phyloP scores from a whole-genome alignment of 2,797 vertebrate genomes.

The Setipinna tenuifilis region DNA sequence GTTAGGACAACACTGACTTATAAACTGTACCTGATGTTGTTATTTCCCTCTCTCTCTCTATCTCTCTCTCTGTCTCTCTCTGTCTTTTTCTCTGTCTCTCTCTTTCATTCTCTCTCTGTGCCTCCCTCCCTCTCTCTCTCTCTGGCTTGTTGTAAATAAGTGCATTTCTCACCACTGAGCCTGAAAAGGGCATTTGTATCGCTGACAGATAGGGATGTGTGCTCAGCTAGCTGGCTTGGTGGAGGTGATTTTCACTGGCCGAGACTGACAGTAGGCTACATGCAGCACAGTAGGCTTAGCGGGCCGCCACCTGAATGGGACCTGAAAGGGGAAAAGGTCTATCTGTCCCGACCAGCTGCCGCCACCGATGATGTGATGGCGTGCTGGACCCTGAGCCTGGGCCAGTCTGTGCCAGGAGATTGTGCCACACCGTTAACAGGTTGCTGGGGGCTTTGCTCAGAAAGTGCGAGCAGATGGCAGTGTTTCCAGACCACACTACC shows the following conservation, averaged over 20 bases:
- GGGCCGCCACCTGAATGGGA: slow-evolving; percentile 7
- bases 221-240: background rate
- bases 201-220: slow-evolving; percentile 16
- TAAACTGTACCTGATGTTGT: slow-evolving; percentile 17
- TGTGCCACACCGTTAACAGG: slow-evolving; percentile 56
- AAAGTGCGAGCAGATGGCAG: slow-evolving; percentile 47
- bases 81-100: background rate
- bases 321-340: slow-evolving; percentile 28
- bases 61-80: background rate
- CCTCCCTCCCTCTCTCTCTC: background rate
- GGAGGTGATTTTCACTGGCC: background rate
- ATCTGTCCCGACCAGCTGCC: slow-evolving; percentile 27
- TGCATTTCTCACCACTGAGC: background rate
- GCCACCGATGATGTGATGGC: slow-evolving; percentile 24
- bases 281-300: no score
- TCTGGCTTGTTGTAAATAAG: background rate
- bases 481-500: slow-evolving; percentile 41
- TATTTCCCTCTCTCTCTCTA: background rate
- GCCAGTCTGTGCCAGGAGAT: slow-evolving; percentile 40
- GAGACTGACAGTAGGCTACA: background rate
- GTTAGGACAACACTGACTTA: slow-evolving; percentile 26
- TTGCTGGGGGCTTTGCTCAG: slow-evolving; percentile 49
- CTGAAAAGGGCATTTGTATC: background rate
- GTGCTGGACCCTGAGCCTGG: slow-evolving; percentile 30
- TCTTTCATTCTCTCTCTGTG: background rate